Conservation (phyloP, 2,888 invertebrate species). For the Cloeon dipterum region DNA sequence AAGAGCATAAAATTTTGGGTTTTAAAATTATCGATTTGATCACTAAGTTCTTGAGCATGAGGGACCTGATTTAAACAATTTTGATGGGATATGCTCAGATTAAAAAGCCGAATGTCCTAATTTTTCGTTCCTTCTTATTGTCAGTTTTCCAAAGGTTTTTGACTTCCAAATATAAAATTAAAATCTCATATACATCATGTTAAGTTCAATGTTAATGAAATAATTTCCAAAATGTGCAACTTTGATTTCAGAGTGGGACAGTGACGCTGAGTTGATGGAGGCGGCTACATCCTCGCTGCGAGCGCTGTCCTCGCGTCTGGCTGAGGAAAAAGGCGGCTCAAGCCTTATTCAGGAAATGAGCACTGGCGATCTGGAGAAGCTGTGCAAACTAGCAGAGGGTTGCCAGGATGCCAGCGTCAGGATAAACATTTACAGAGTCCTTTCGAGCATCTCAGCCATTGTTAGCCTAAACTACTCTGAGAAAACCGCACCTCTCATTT, state of each 20-base stretch:
- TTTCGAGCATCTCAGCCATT: not conserved
- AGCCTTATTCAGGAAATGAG: not conserved
- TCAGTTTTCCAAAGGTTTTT: too few relatives aligned
- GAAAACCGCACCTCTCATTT: not conserved
- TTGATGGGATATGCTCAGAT: too few relatives aligned
- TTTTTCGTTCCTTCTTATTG: too few relatives aligned
- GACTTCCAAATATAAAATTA: too few relatives aligned
- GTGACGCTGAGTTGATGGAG: constrained; percentile 26
- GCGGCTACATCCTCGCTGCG: constrained; percentile 51
- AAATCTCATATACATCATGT: too few relatives aligned
- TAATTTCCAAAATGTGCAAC: not conserved
- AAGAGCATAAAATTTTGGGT: too few relatives aligned
- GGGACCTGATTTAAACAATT: too few relatives aligned
- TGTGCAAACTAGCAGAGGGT: not conserved
- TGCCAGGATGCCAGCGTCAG: not conserved
- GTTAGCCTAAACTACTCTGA: not conserved
- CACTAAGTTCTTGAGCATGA: too few relatives aligned
- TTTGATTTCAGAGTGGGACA: constrained; percentile 4
- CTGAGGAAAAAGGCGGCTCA: not conserved
- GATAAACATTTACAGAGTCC: not conserved
- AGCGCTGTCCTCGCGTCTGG: constrained; percentile 17
- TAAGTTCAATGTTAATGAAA: too few relatives aligned
- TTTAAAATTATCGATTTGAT: too few relatives aligned
- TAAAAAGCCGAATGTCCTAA: too few relatives aligned
- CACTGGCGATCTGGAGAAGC: not conserved